These are phyloP conservation scores for Cabera pusaria DNA, from an alignment of 2,888 invertebrate species.

Conservation along the genomic window DNA sequence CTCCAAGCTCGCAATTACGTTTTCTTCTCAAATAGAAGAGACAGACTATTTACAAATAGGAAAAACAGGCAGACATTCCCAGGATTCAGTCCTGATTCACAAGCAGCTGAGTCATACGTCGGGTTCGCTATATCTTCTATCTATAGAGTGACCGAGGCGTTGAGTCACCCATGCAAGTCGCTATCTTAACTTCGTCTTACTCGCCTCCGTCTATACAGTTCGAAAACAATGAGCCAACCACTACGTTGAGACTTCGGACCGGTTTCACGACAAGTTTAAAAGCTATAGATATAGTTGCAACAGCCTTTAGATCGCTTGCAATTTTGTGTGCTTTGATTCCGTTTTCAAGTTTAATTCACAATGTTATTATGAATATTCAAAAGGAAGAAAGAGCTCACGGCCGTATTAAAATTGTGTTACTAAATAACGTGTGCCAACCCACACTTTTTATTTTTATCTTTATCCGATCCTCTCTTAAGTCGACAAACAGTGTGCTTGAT, in stretches of 20 bases:
- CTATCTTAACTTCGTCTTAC: neutral
- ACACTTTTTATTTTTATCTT: constrained; percentile 18
- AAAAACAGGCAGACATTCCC: constrained; percentile 40
- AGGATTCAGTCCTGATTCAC: constrained; percentile 45
- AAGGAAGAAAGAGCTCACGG: constrained; percentile 27
- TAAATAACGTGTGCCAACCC: constrained; percentile 23
- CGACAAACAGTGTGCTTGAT: too few relatives aligned
- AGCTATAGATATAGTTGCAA: constrained; percentile 23
- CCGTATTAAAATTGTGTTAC: constrained; percentile 13
- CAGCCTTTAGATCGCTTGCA: constrained; percentile 19
- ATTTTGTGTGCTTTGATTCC: constrained; percentile 14
- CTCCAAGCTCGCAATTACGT: constrained; percentile 30
- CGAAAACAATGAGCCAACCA: constrained; percentile 13
- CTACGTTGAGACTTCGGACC: constrained; percentile 3
- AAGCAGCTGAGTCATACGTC: constrained; percentile 44
- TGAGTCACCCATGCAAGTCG: constrained; percentile 40
- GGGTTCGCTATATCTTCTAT: constrained; percentile 27
- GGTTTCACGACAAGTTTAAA: constrained; percentile 16
- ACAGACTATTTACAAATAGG: constrained; percentile 32
- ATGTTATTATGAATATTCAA: constrained; percentile 21
- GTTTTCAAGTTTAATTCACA: constrained; percentile 21
- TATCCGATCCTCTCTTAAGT: constrained; percentile 5
- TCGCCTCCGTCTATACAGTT: constrained; percentile 3
- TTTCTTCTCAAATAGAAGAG: constrained; percentile 27
- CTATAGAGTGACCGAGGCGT: constrained; percentile 30